Evolutionary conservation across 1,140 invertebrate genomes (phyloP).

Genomic region (Eurytemora carolleeae): DNA sequence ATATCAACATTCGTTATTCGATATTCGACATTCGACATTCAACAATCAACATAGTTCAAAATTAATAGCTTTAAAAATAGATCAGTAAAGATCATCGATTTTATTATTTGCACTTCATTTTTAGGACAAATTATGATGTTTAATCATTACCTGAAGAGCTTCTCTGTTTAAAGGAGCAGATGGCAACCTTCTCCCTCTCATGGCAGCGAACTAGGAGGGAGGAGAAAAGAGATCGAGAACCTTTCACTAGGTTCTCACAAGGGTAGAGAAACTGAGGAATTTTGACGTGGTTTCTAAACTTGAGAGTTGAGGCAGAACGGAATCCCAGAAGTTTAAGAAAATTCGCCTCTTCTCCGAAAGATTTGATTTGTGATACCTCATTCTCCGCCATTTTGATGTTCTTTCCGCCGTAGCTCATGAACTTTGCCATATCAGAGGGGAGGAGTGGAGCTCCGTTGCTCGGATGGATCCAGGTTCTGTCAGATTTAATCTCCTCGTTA

Average conservation of each 20-base stretch:
- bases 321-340: slow-evolving; percentile 3
- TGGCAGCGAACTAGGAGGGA: slow-evolving; percentile 4
- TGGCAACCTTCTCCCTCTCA: slow-evolving; percentile 3
- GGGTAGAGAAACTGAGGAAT: not conserved
- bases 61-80: too few species aligned
- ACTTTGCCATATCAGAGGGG: slow-evolving; percentile 7
- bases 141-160: too few species aligned
- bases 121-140: too few species aligned
- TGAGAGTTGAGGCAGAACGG: not conserved
- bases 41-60: too few species aligned
- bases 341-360: not conserved
- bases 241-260: not conserved
- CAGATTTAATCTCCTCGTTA: not conserved
- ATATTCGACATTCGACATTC: too few species aligned
- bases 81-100: too few species aligned
- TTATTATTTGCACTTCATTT: too few species aligned
- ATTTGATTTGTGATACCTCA: not conserved
- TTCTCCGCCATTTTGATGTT: not conserved
- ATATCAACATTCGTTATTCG: too few species aligned
- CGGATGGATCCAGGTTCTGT: slow-evolving; percentile 3
- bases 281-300: not conserved
- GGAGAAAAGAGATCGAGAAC: not conserved
- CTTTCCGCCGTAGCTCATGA: not conserved
- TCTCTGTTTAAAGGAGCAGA: slow-evolving; percentile 10
- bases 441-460: not conserved